phyloP scores from a whole-genome alignment of 2,888 invertebrate genomes.

The Drosophila borborema region DNA sequence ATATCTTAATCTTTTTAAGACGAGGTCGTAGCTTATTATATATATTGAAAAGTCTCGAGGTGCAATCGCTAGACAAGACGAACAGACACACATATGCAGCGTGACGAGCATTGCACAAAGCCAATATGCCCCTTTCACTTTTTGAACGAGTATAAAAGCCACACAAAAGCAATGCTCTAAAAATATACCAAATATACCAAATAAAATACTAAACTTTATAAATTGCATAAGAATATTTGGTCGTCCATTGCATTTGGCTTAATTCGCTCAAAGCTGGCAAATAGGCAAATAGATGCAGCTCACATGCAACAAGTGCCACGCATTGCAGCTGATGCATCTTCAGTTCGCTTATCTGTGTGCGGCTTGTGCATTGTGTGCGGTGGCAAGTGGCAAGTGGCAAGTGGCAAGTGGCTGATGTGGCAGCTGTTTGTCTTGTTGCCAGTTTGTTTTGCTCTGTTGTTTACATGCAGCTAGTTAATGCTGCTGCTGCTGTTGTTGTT shows the following conservation, averaged over 20 bases:
- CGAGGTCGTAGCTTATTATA: not conserved
- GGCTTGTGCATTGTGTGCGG: slow-evolving; percentile 18
- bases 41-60: not conserved
- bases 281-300: slow-evolving; percentile 10
- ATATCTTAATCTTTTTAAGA: too few relatives aligned
- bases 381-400: slow-evolving; percentile 8
- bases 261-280: slow-evolving; percentile 1
- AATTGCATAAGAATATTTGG: slow-evolving; percentile 11
- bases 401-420: slow-evolving; percentile 19
- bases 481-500: slow-evolving; percentile 4
- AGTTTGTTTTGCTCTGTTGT: slow-evolving; percentile 19
- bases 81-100: not conserved
- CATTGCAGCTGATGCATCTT: slow-evolving; percentile 28
- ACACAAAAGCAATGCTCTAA: too few relatives aligned
- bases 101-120: not conserved
- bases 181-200: not conserved
- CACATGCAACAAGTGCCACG: slow-evolving; percentile 9
- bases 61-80: not conserved
- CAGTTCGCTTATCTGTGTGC: slow-evolving; percentile 26
- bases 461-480: slow-evolving; percentile 15
- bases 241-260: not conserved
- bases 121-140: slow-evolving; percentile 5
- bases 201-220: not conserved
- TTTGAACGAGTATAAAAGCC: not conserved
- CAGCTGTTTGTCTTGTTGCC: slow-evolving; percentile 23